These are phyloP conservation scores for Tympanuchus pallidicinctus DNA, from an alignment of 2,113 vertebrate genomes.

Conservation along the genomic window DNA sequence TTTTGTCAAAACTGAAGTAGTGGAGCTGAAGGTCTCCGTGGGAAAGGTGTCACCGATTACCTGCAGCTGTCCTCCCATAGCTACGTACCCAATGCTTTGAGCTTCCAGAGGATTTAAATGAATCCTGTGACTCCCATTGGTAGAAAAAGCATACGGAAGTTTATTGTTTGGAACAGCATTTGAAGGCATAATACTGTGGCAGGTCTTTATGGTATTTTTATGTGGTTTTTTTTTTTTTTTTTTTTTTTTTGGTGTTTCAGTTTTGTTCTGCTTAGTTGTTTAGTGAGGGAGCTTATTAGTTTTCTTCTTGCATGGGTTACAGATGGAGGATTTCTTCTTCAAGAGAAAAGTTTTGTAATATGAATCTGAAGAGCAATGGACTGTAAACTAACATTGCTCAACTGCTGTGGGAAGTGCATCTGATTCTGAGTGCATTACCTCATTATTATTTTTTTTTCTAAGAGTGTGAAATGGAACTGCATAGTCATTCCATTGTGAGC, in stretches of 20 bases:
- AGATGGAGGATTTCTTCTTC: neutral
- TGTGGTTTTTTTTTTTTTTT: neutral
- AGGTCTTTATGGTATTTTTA: neutral
- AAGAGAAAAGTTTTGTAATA: neutral
- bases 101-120: neutral
- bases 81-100: neutral
- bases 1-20: neutral
- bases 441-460: neutral
- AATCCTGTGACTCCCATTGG: neutral
- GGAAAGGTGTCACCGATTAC: neutral
- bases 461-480: neutral
- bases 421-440: neutral
- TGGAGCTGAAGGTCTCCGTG: neutral
- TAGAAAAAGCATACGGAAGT: neutral
- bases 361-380: neutral
- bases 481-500: neutral
- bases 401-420: neutral
- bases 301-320: neutral
- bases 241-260: neutral
- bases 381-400: neutral
- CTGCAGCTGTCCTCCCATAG: neutral
- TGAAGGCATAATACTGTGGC: neutral
- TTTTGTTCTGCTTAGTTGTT: neutral
- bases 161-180: neutral
- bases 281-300: neutral